These are phyloP conservation scores for Cotesia typhae DNA, from an alignment of 1,140 invertebrate species.

Conservation along the genomic window DNA sequence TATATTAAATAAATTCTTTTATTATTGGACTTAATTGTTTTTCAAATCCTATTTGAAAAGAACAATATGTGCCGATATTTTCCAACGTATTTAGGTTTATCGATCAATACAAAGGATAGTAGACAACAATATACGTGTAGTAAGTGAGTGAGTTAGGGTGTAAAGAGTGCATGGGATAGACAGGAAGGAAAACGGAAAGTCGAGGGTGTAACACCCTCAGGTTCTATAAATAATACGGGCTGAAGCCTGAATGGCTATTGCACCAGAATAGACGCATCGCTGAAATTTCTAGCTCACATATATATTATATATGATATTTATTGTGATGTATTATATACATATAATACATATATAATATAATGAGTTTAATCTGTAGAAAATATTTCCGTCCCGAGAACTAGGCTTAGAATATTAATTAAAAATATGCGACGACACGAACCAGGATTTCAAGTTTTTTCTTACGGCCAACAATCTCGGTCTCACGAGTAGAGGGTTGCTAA, in stretches of 20 bases:
- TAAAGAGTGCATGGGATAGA: background rate
- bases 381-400: too few species aligned
- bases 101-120: constrained; percentile 7
- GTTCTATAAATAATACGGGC: background rate
- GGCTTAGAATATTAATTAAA: too few species aligned
- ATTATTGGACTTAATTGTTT: too few species aligned
- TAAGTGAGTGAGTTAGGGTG: background rate
- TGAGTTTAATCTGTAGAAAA: too few species aligned
- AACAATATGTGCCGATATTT: too few species aligned
- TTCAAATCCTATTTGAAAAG: too few species aligned
- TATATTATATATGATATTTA: constrained; percentile 13
- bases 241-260: background rate
- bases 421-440: too few species aligned
- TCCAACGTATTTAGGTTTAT: too few species aligned
- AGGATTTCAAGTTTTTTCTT: too few species aligned
- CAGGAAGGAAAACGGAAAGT: background rate
- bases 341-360: background rate
- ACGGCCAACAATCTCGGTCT: too few species aligned
- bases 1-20: too few species aligned
- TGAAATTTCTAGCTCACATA: constrained; percentile 5
- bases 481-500: too few species aligned
- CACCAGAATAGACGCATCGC: background rate
- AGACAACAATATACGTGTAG: background rate
- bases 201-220: constrained; percentile 18
- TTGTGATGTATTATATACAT: background rate